Evolutionary conservation across 2,797 vertebrate species (phyloP), one percentile per base, ranked within the genome.

Genomic region (Rhodeus uyekii): DNA sequence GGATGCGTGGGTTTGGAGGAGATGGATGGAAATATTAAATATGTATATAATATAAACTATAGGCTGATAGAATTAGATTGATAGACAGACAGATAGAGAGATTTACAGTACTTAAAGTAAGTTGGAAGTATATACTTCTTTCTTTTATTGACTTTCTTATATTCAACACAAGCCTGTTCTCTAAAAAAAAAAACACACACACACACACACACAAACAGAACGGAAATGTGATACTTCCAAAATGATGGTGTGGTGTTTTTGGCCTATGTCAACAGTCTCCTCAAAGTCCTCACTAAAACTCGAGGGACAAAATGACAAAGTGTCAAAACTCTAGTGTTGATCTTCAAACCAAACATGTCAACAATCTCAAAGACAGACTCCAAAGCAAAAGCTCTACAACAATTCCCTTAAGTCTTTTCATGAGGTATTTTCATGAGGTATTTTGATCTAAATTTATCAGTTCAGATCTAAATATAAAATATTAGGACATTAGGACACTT

Each of bases 1-100:
- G 0, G 44, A 58, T n/a, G 0, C 2, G 24, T 1, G 1, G 27
- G 14, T 5, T n/a, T n/a, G n/a, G n/a, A n/a, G n/a, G n/a, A 0
- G 29, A 29, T 2, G 3, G 44, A 53, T 24, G 2, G n/a, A 55
- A 22, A 22, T 22, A 8, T 50, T 22, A 50, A 48, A 48, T 48
- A 48, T 0, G 4, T 46, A 46, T 46, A 18, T 46, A 46, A 48
- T 48, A 48, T 48, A 46, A 18, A 2, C 16, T 46, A 46, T 46
- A 46, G 44, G 44, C 14, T 48, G 8, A 50, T 50, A 22, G 14
- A 8, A 63, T 34, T 63, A 34, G 2, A 29, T 34, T 0, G 14
- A 63, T 18, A 4, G 13, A 13, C 14, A 42, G 39, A 44, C 16
- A 14, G 14, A 44, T 44, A 44, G 5, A 14, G 1, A 44, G 44